Percentiles rank a stretch among this genome's conserved stretches.
Conservation (phyloP, 2,888 invertebrate genomes). For the Scelioninae gen. 1 region DNA sequence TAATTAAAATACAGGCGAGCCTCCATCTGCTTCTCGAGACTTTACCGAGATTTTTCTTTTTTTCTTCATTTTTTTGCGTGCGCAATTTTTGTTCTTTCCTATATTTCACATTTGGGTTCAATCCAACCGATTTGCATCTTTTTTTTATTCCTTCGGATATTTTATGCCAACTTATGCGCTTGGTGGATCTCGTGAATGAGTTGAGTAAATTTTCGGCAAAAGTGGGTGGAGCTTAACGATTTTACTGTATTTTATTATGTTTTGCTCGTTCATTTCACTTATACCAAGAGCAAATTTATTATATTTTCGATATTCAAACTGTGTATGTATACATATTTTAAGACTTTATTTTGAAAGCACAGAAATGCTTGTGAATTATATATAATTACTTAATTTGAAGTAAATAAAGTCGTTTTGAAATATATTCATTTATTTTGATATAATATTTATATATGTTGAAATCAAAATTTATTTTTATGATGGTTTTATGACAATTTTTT, state of each 20-base stretch:
- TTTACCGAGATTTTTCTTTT: slow-evolving; percentile 74
- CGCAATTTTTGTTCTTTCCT: slow-evolving; percentile 55
- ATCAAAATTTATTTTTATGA: neutral
- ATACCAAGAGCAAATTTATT: slow-evolving; percentile 35
- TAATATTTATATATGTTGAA: neutral
- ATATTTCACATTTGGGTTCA: slow-evolving; percentile 57
- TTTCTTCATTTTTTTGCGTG: slow-evolving; percentile 10
- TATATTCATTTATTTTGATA: neutral
- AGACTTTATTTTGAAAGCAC: slow-evolving; percentile 27
- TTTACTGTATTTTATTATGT: slow-evolving; percentile 35
- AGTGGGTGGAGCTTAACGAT: slow-evolving; percentile 42
- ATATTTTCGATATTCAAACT: slow-evolving; percentile 25
- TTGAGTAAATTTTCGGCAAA: slow-evolving; percentile 46
- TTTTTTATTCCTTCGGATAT: slow-evolving; percentile 40
- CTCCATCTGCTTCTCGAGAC: slow-evolving; percentile 79
- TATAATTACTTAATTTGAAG: slow-evolving; percentile 24
- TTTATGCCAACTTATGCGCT: slow-evolving; percentile 56
- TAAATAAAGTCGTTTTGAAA: slow-evolving; percentile 1
- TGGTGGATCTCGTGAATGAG: slow-evolving; percentile 46
- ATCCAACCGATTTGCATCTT: slow-evolving; percentile 58
- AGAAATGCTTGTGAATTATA: slow-evolving; percentile 31
- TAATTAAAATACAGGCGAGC: slow-evolving; percentile 83
- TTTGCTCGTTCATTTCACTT: slow-evolving; percentile 23
- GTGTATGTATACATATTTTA: slow-evolving; percentile 4
- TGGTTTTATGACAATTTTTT: neutral